Evolutionary conservation across 2,797 vertebrate genomes (phyloP).

Genomic region (Acipenser transmontanus): DNA sequence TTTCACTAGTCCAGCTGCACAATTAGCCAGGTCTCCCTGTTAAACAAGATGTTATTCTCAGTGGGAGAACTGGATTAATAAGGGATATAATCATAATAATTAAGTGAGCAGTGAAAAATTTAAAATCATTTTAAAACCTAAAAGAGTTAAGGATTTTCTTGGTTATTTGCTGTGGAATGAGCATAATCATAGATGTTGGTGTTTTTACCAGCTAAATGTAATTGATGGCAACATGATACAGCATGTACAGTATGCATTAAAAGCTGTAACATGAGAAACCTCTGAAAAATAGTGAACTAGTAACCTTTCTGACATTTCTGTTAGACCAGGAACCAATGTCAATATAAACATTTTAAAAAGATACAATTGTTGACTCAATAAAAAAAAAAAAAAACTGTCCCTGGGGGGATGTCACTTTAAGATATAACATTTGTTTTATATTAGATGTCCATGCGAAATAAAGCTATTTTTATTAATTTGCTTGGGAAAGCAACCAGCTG

Average conservation of each 20-base stretch:
- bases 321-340: constrained; percentile 11
- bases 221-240: too few species aligned
- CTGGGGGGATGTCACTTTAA: constrained; percentile 38
- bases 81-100: too few species aligned
- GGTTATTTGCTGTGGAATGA: too few species aligned
- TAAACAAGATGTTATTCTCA: too few species aligned
- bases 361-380: constrained; percentile 41
- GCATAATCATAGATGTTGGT: too few species aligned
- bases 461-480: constrained; percentile 41
- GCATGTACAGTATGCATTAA: background rate
- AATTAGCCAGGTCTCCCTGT: too few species aligned
- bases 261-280: constrained; percentile 12
- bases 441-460: constrained; percentile 62
- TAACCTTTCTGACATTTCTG: constrained; percentile 10
- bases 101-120: too few species aligned
- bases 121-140: too few species aligned
- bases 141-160: too few species aligned
- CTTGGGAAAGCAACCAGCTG: constrained; percentile 46
- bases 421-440: constrained; percentile 55
- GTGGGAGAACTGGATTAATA: too few species aligned
- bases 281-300: constrained; percentile 9
- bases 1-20: too few species aligned
- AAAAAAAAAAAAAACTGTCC: constrained; percentile 25
- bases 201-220: too few species aligned
- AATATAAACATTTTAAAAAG: constrained; percentile 20